Percentiles rank a stretch among this genome's conserved stretches.
These are phyloP conservation scores for Aphelocoma coerulescens DNA, from an alignment of 2,113 vertebrate species.

Conservation along the genomic window DNA sequence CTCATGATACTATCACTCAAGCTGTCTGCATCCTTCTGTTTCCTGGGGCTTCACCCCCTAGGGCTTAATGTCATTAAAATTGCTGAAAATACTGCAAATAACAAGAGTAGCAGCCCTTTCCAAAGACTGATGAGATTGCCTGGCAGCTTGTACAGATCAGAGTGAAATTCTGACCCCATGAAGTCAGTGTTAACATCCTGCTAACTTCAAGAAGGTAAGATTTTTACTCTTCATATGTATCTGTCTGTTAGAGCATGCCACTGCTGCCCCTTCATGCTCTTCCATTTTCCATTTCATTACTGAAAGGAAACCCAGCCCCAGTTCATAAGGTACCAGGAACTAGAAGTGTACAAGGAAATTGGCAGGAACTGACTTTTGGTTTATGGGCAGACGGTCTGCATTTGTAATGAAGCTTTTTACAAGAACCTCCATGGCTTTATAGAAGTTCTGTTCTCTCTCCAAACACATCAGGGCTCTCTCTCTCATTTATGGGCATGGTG, in stretches of 20 bases:
- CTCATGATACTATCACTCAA: background rate
- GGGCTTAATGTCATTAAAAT: conserved; percentile 37
- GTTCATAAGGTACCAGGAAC: conserved; percentile 55
- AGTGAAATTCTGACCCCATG: background rate
- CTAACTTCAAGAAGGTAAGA: background rate
- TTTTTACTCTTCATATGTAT: background rate
- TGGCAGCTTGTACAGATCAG: background rate
- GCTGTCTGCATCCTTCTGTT: background rate
- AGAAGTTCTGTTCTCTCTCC: conserved; percentile 43
- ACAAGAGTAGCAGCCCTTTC: conserved; percentile 1
- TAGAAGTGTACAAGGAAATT: conserved; percentile 53
- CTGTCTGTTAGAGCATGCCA: conserved; percentile 21
- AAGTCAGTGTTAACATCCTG: background rate
- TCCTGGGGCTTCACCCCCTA: conserved; percentile 6
- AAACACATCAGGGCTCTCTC: conserved; percentile 4
- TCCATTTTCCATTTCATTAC: conserved; percentile 33
- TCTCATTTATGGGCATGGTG: conserved; percentile 46
- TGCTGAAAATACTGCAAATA: conserved; percentile 30
- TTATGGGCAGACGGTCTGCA: conserved; percentile 57
- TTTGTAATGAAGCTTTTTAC: conserved; percentile 51
- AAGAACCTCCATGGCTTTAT: conserved; percentile 4
- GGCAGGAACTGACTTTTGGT: conserved; percentile 31
- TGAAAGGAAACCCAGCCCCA: conserved; percentile 27
- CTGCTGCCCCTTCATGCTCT: conserved; percentile 16
- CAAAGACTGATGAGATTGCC: background rate